Evolutionary conservation across 2,113 vertebrate genomes (phyloP), one percentile per base, ranked within the genome.

Genomic region (Embiotoca jacksoni): DNA sequence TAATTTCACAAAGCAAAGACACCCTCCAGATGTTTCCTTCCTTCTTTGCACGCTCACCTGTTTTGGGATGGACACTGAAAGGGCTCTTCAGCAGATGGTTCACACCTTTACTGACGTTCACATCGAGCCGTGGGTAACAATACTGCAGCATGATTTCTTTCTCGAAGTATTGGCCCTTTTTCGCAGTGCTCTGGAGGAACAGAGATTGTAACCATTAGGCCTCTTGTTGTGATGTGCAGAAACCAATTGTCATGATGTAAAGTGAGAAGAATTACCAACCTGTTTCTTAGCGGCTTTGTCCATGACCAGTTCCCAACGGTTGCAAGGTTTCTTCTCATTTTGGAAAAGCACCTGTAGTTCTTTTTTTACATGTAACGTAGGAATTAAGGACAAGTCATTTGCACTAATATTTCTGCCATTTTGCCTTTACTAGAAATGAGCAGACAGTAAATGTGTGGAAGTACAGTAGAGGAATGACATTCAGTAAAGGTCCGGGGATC

Each of bases 21-120:
- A 4, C 10, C 3, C 41, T 44, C 10, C 41, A 44, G 41, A 44
- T 44, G 10, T 44, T 44, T 44, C 10, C 41, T 11, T 44, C 41
- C 13, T 44, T 44, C 49, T 37, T 53, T 14, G 36, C n/a, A 7
- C 8, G 15, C 62, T 84, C 36, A 96, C 97, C 97, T 57, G 98
- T 99, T 92, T 98, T 99, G 52, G 98, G 98, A 83, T 99, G 98
- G 23, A 99, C 96, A 7, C 97, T 99, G 85, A 99, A 99, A 5
- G 98, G 98, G 84, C 97, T 99, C 90, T 99, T 99, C 77, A 99
- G 92, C 80, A 99, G 92, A 72, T 99, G 98, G 82, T 96, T 97
- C 1, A 99, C 83, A 2, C 97, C 97, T 92, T 97, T 99, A 89
- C 97, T 99, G 92, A 99, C 98, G 0, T 98, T 98, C 46, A 97